Conservation (phyloP, 2,797 vertebrate genomes). For the Tokudaia tokunoshimensis region DNA sequence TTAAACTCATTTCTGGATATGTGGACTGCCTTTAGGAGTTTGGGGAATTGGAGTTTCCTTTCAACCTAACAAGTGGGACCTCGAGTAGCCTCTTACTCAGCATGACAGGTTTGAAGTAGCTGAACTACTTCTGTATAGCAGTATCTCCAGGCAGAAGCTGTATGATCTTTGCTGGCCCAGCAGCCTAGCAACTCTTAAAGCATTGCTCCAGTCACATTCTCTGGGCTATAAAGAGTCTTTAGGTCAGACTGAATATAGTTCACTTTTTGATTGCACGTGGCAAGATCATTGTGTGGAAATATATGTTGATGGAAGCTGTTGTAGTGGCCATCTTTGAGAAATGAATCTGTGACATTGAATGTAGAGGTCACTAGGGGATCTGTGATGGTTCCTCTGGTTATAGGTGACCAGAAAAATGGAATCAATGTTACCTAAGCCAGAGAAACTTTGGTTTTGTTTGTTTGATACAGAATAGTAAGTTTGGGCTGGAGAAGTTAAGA, state of each 20-base stretch:
- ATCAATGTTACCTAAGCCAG: slow-evolving; percentile 18
- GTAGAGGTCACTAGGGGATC: background rate
- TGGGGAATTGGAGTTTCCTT: background rate
- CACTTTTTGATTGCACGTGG: background rate
- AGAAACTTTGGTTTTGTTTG: background rate
- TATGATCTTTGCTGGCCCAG: background rate
- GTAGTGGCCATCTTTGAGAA: slow-evolving; percentile 16
- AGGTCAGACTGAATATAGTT: background rate
- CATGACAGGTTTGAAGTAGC: background rate
- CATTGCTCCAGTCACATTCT: slow-evolving; percentile 17
- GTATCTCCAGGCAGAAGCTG: background rate
- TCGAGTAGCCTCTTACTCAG: background rate
- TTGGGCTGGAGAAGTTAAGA: background rate
- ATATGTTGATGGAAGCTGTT: background rate
- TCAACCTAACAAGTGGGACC: background rate
- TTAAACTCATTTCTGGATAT: background rate
- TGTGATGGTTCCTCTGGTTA: background rate
- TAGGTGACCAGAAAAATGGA: slow-evolving; percentile 39
- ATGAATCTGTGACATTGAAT: background rate
- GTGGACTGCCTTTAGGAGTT: background rate
- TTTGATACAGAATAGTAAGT: slow-evolving; percentile 44
- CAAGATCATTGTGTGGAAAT: slow-evolving; percentile 45
- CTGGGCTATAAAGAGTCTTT: background rate
- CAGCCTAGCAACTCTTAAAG: background rate
- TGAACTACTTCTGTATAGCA: background rate